phyloP scores from a whole-genome alignment of 2,888 invertebrate genomes.

The Trachelus stipa region DNA sequence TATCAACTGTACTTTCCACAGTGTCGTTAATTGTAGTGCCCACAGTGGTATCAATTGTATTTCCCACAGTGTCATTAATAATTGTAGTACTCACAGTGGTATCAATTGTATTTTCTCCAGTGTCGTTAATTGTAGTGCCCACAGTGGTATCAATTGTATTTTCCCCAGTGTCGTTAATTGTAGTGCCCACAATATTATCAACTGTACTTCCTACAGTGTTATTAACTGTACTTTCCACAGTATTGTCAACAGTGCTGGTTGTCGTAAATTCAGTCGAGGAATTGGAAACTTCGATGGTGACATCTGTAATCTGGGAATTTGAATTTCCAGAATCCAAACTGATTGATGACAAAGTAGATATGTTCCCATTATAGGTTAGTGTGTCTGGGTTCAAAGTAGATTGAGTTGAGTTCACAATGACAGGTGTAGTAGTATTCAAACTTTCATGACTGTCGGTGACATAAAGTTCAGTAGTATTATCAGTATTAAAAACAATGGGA shows the following conservation, averaged over 20 bases:
- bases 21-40: conserved; percentile 17
- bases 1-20: conserved; percentile 23
- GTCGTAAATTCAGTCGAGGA: background rate
- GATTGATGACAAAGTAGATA: background rate
- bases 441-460: background rate
- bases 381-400: background rate
- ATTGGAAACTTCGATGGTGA: background rate
- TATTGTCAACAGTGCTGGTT: background rate
- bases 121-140: conserved; percentile 18
- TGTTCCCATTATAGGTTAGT: background rate
- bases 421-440: background rate
- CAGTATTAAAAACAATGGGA: background rate
- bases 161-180: conserved; percentile 23
- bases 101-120: conserved; percentile 23
- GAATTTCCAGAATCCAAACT: background rate
- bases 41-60: background rate
- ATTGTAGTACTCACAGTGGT: no score
- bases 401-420: background rate
- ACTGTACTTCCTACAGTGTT: conserved; percentile 21
- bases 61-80: no score
- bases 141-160: conserved; percentile 13
- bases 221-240: conserved; percentile 20
- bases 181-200: conserved; percentile 1
- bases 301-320: background rate
- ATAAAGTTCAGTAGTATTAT: background rate